phyloP scores from a whole-genome alignment of 2,888 invertebrate species.

The Hemithea aestivaria region DNA sequence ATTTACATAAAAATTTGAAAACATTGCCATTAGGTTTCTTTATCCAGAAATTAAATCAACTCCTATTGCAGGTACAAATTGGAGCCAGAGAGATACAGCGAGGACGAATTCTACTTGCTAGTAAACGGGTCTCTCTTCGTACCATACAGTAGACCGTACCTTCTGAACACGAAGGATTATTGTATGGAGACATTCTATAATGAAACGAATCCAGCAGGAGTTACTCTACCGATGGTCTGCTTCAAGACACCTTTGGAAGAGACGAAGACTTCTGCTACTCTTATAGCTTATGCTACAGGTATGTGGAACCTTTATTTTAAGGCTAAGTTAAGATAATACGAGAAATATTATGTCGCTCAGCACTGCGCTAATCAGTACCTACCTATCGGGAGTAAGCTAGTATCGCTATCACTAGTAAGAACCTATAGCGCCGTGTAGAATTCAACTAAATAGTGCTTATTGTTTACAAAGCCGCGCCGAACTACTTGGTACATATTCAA shows the following conservation, averaged over 20 bases:
- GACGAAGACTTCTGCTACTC: constrained; percentile 53
- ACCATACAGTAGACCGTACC: constrained; percentile 62
- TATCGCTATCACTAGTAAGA: no score
- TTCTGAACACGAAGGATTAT: constrained; percentile 74
- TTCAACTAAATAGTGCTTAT: no score
- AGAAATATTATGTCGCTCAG: no score
- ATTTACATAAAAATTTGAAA: no score
- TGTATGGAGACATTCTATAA: constrained; percentile 81
- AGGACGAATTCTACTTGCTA: constrained; percentile 78
- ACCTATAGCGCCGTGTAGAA: no score
- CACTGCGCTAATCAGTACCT: no score
- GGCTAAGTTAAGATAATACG: no score
- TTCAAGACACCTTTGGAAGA: constrained; percentile 56
- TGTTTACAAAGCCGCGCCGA: no score
- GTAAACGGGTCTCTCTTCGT: constrained; percentile 79
- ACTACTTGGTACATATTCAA: no score
- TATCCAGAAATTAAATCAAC: background rate
- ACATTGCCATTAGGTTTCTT: no score
- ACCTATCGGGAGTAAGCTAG: no score
- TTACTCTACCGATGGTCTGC: constrained; percentile 78
- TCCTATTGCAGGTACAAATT: constrained; percentile 70
- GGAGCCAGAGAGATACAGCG: constrained; percentile 62
- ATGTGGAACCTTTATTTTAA: no score
- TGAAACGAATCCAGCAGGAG: constrained; percentile 58
- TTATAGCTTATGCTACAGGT: constrained; percentile 68